Base-by-base conservation (phyloP, 2,888 invertebrate species). In the Pachliopta kotzebuea region DNA sequence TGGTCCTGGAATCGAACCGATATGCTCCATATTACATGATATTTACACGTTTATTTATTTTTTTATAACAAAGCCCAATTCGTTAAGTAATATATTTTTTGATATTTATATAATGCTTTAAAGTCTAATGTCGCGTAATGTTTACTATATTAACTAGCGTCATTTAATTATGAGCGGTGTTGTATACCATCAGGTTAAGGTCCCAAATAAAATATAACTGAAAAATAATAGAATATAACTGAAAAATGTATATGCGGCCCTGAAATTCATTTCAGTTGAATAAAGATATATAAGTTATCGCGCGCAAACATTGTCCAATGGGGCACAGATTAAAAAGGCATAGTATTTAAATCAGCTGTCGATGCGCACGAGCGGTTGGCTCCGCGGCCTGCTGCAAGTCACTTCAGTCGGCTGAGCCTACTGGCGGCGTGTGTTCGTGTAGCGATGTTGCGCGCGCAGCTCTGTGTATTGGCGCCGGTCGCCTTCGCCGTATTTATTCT, bases 361-460 rank as follows among this genome's bases (percentile, higher is more conserved):
- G 58, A 55, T 59, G 62, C 65, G 65, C 62, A 62, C 60, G 60
- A 65, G 65, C 31, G 37, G 50, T 37, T 54, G 55, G 31, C 53
- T 54, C 57, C 60, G 50, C 26, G 20, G 61, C 45, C 54, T 45
- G 49, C 53, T 29, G 56, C 56, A n/a, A 57, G 21, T 49, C 42
- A 29, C 54, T 63, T 53, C 53, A 45, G 60, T 65, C 61, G 50
- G 54, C 49, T 26, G 21, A 57, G 62, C 65, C 65, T 56, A 58
- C 58, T 58, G 61, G 62, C 59, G 62, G 65, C 59, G 62, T 50
- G 45, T 49, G 49, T 55, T 58, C n/a, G 62, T 50, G 52, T 45
- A 55, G 56, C 54, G 52, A 68, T 71, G 72, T 63, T 68, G 68
- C 68, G 68, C 57, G 63, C 54, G 67, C 66, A 66, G 52, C 55